Evolutionary conservation across 2,797 vertebrate species (phyloP).

Genomic region (Sebastolobus alascanus): DNA sequence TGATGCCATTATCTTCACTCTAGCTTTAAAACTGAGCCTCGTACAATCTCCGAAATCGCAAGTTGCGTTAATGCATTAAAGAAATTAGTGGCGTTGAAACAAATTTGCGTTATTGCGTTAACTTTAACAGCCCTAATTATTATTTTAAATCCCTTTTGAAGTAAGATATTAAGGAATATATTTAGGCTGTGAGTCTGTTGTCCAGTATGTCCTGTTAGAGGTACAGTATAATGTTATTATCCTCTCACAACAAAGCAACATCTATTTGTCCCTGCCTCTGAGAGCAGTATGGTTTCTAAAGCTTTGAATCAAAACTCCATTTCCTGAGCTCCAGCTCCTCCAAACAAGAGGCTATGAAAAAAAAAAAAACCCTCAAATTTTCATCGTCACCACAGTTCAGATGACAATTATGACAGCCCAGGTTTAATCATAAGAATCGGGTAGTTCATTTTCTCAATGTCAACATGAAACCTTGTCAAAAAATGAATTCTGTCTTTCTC

Average conservation of each 20-base stretch:
- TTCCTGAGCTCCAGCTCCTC: slow-evolving; percentile 52
- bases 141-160: slow-evolving; percentile 26
- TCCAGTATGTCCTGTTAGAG: background rate
- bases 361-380: slow-evolving; percentile 79
- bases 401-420: slow-evolving; percentile 90
- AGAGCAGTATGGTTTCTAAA: slow-evolving; percentile 25
- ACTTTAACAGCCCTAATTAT: background rate
- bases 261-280: slow-evolving; percentile 28
- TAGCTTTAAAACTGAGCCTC: too few species aligned
- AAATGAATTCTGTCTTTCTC: slow-evolving; percentile 91
- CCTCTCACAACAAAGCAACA: slow-evolving; percentile 22
- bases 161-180: slow-evolving; percentile 19
- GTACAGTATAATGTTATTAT: slow-evolving; percentile 20
- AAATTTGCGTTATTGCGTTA: too few species aligned
- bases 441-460: slow-evolving; percentile 95
- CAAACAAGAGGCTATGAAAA: slow-evolving; percentile 56
- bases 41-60: too few species aligned
- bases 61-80: too few species aligned
- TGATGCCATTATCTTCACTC: too few species aligned
- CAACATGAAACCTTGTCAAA: slow-evolving; percentile 92
- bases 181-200: background rate
- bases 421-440: slow-evolving; percentile 92
- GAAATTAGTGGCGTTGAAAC: too few species aligned
- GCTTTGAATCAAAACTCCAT: slow-evolving; percentile 53
- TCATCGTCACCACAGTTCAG: slow-evolving; percentile 86